These are phyloP conservation scores for Proisotoma minuta DNA, from an alignment of 2,888 invertebrate genomes.

Conservation along the genomic window DNA sequence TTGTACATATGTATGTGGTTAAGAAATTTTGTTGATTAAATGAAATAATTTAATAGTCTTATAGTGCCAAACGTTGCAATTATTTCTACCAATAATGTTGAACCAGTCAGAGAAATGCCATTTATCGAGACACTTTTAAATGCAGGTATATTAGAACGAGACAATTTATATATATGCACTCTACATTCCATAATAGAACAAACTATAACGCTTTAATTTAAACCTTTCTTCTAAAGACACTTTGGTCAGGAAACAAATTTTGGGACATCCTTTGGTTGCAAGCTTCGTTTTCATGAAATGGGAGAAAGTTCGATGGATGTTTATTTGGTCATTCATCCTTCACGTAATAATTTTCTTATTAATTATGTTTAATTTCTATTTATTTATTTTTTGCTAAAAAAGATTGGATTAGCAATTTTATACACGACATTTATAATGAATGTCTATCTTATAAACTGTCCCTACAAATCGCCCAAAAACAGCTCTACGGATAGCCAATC, in stretches of 20 bases:
- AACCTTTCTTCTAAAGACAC: too few relatives aligned
- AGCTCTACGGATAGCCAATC: too few relatives aligned
- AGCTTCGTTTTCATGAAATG: conserved; percentile 12
- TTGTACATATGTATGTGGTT: background rate
- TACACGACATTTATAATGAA: background rate
- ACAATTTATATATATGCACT: too few relatives aligned
- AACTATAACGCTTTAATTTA: too few relatives aligned
- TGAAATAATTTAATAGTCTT: background rate
- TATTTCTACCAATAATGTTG: background rate
- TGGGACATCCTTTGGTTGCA: conserved; percentile 12
- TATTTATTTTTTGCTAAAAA: background rate
- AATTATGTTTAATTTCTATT: background rate
- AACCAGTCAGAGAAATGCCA: conserved; percentile 3
- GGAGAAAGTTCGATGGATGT: conserved; percentile 4
- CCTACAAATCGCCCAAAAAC: background rate
- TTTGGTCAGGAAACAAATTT: conserved; percentile 3
- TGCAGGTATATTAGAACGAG: background rate
- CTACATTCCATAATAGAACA: too few relatives aligned
- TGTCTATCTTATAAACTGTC: conserved; percentile 2
- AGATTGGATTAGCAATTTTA: background rate
- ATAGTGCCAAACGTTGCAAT: background rate
- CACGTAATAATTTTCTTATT: background rate
- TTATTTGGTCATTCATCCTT: background rate
- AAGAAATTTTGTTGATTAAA: too few relatives aligned
- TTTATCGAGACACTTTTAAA: conserved; percentile 1